Evolutionary conservation across 2,113 vertebrate species (phyloP).

Genomic region (Tinamus guttatus): DNA sequence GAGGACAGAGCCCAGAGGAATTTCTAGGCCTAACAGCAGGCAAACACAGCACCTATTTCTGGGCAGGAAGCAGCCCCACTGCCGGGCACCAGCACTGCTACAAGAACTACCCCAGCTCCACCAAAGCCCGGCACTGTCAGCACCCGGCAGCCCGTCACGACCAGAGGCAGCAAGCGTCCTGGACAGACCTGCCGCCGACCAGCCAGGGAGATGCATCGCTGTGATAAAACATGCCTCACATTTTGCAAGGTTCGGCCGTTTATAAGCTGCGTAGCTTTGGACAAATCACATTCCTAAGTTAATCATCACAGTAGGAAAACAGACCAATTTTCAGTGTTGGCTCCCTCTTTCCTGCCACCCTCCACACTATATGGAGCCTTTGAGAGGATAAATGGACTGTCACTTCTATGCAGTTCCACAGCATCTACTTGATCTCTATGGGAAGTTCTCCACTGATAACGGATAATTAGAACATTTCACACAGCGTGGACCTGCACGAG

Average conservation of each 20-base stretch:
- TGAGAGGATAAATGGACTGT: background rate
- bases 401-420: background rate
- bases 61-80: background rate
- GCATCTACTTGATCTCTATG: constrained; percentile 13
- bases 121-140: accelerated
- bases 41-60: background rate
- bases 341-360: no score
- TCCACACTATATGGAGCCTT: background rate
- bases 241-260: background rate
- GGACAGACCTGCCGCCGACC: background rate
- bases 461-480: constrained; percentile 44
- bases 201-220: background rate
- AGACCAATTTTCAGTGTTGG: background rate
- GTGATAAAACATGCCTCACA: accelerated
- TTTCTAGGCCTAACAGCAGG: background rate
- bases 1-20: background rate
- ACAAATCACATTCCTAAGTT: background rate
- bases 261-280: background rate
- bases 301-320: background rate
- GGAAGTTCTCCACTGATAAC: background rate
- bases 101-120: background rate
- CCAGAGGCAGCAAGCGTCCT: background rate
- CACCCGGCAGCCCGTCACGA: background rate
- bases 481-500: background rate
- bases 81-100: background rate